Evolutionary conservation across 1,140 invertebrate species (phyloP), one percentile per base, ranked within the genome.

Genomic region (Apis florea): DNA sequence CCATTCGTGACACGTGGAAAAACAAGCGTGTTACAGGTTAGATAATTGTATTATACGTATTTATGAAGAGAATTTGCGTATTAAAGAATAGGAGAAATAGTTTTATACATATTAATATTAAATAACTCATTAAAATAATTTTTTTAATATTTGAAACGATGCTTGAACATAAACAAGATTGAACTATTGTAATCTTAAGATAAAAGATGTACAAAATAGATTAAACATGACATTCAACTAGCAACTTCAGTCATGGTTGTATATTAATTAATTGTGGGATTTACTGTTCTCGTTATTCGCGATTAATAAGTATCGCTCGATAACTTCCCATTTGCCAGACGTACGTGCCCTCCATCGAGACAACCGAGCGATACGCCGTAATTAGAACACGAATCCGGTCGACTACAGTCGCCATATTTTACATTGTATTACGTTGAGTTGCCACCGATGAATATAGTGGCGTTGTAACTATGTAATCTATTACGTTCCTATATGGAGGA

Each of bases 291-390:
- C 71, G 87, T 85, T 87, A 87, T 54, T 61, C 69, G 59, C 84
- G 86, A 87, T 88, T 88, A 87, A 84, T 88, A 88, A 88, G 83
- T 88, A 87, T 88, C 79, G 86, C 83, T 76, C 79, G 79, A 54
- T 87, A 87, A 87, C 87, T 88, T 88, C 85, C 71, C 85, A 88
- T 88, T 87, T 85, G 69, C 56, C 11, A 74, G 75, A 84, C 76
- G 51, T 58, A 69, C 56, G 40, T 81, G 61, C 21, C 67, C 77
- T 77, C 74, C 61, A 63, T 77, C 86, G 64, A 77, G 83, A 88
- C 85, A 75, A 31, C 64, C 54, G 72, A 78, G 56, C 79, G 83
- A 87, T 87, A 82, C 79, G 56, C 61, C 58, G 86, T 88, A 88
- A 88, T 88, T 88, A 88, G 86, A 78, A 83, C 86, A 83, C 83